Evolutionary conservation across 2,888 invertebrate genomes (phyloP), one percentile per base, ranked within the genome.

Genomic region (Leptothorax acervorum): DNA sequence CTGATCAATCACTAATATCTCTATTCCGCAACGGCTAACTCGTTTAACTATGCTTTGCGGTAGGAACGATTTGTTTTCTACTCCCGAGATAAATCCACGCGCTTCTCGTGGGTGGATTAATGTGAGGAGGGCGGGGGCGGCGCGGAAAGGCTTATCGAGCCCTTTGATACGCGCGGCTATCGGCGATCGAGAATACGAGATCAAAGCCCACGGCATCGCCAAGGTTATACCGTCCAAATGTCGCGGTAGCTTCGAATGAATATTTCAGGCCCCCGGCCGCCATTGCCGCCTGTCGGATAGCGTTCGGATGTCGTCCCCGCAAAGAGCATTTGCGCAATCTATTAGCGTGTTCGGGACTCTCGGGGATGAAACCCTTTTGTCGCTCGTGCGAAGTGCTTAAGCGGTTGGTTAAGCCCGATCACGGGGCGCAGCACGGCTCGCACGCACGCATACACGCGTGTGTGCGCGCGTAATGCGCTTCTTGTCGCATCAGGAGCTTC

Each of bases 311-410:
- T 92, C 92, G 90, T 90, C 82, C 88, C 92, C 90, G 89, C 92
- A 93, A 92, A 93, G 93, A 92, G 93, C 93, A 93, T 93, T 93
- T 93, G 90, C 91, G 90, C 93, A 92, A 92, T 93, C 92, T 93
- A 93, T 92, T 92, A 93, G 92, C 89, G 82, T 90, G 90, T 84
- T 84, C 88, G 86, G 90, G 88, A 91, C 90, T 91, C 90, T 90
- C 88, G 89, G 92, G 92, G 91, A 92, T 90, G 92, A 93, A 94
- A 94, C 94, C 94, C 94, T 93, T 94, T 94, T 93, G 92, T 93
- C 89, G 91, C 90, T 87, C 90, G 93, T 88, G 93, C 86, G 92
- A 93, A 91, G 90, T 92, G 92, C 93, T 93, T 93, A 93, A 91
- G 91, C 92, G 93, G 92, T 93, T 93, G 92, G 92, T 92, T 93